Evolutionary conservation across 1,140 invertebrate species (phyloP), one percentile per base, ranked within the genome.

Genomic region (Metaphire vulgaris): DNA sequence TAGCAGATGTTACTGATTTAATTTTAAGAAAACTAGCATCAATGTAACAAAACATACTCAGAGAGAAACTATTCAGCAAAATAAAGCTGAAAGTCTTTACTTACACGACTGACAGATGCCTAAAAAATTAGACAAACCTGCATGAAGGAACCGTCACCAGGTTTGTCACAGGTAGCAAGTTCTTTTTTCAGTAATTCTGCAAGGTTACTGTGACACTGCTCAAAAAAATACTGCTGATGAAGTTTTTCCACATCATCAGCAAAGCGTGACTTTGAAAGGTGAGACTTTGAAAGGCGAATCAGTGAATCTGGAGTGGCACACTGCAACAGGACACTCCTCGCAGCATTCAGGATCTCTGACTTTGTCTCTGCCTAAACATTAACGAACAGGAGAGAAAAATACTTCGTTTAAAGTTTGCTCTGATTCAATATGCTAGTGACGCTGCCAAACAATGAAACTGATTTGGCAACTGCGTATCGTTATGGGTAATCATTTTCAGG

Each of bases 141-240:
- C 41, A 56, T 56, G 21, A 56, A 56, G 41, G 21, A 6, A 56
- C 6, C 21, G 41, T 56, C 41, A 6, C 21, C 21, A 21, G 41
- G 6, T 6, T 56, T 56, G 41, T 21, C 21, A 21, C 41, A 12
- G 41, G 6, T 56, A 21, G 6, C 21, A 56, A 56, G 6, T 56
- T 56, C 41, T 56, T 56, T 6, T 21, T 56, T 6, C 1, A 84
- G 74, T 76, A 83, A 82, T 2, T 79, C 75, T 6, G 74, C 56
- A 21, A 83, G 41, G 75, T 78, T 77, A 28, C 79, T 77, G 79
- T 85, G 84, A 31, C 80, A 76, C 76, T 85, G 83, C 41, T 81
- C 64, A 30, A 75, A 31, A 34, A 79, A 81, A 74, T 85, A 85
- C 1, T 78, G 41, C 21, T 79, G 26, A n/a, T 56, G 34, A 29